Evolutionary conservation across 2,797 vertebrate genomes (phyloP), one percentile per base, ranked within the genome.

Genomic region (Podargus strigoides): DNA sequence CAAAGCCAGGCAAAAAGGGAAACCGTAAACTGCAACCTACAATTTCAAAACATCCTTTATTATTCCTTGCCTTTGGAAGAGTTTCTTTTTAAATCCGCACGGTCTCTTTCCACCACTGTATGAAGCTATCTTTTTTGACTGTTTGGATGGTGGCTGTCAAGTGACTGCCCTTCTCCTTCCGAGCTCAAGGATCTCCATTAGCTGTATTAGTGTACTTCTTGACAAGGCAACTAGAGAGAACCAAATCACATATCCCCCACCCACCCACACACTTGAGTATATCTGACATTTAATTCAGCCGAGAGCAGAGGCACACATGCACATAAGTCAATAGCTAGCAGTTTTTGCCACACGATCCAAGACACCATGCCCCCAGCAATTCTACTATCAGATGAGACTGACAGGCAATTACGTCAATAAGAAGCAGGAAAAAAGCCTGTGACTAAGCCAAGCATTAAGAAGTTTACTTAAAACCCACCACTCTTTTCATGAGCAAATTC

Each of bases 331-430:
- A 85, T 5, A 95, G 86, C 4, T 60, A 80, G 89, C 92, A 87
- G 90, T 50, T 97, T 93, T 83, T 93, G 92, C 92, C 94, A 95
- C 92, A 50, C 3, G 46, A 87, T 94, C 68, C 90, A 89, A 95
- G 92, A 84, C 93, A 93, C 66, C 76, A n/a, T 94, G 94, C 93
- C 87, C 94, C 95, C 93, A 95, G 94, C 93, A 96, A 75, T 91
- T 95, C 93, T n/a, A 47, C 75, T 83, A 93, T 97, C 95, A 95
- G 94, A 95, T 84, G 85, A 94, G 89, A 77, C 84, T 96, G 95
- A 95, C 95, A 97, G 93, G 93, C 93, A 95, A 92, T 83, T 78
- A 95, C 58, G 30, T 92, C 90, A 94, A 59, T 89, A 95, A 97
- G 90, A 93, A 94, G 91, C 62, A 88, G 73, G 79, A 91, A 93